Evolutionary conservation across 2,113 vertebrate species (phyloP).

Genomic region (Pteruthius melanotis): DNA sequence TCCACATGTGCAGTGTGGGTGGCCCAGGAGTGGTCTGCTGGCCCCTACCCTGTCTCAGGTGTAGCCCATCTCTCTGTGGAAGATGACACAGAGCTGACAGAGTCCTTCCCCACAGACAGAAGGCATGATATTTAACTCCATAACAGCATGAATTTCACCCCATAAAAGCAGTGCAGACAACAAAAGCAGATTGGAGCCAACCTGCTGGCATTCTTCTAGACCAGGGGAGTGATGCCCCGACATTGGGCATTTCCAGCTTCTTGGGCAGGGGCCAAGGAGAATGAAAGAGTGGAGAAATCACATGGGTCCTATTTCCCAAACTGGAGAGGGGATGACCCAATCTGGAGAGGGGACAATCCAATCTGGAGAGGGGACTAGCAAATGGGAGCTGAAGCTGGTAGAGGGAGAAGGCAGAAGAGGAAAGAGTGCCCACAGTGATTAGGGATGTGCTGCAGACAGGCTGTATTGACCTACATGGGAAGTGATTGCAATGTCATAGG

Average conservation of each 20-base stretch:
- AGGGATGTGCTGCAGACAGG: background rate
- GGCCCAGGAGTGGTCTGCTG: background rate
- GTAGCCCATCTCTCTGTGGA: background rate
- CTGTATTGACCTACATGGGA: background rate
- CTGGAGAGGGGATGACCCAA: background rate
- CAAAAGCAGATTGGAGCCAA: too few relatives aligned
- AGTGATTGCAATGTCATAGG: background rate
- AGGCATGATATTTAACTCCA: background rate
- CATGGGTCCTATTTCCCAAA: background rate
- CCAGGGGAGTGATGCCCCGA: background rate
- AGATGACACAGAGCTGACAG: background rate
- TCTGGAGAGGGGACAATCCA: background rate
- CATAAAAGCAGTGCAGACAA: background rate
- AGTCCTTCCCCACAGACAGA: background rate
- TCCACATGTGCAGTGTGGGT: accelerated
- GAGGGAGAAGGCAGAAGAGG: background rate
- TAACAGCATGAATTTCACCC: background rate
- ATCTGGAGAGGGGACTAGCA: background rate
- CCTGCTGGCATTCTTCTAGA: background rate
- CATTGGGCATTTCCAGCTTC: background rate
- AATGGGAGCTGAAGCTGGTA: background rate
- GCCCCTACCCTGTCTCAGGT: too few relatives aligned
- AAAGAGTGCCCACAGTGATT: background rate
- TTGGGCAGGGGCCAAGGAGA: background rate
- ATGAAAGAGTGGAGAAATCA: background rate